These are phyloP conservation scores for Eueremaeus valkanovi DNA, from an alignment of 2,888 invertebrate genomes.

Conservation along the genomic window DNA sequence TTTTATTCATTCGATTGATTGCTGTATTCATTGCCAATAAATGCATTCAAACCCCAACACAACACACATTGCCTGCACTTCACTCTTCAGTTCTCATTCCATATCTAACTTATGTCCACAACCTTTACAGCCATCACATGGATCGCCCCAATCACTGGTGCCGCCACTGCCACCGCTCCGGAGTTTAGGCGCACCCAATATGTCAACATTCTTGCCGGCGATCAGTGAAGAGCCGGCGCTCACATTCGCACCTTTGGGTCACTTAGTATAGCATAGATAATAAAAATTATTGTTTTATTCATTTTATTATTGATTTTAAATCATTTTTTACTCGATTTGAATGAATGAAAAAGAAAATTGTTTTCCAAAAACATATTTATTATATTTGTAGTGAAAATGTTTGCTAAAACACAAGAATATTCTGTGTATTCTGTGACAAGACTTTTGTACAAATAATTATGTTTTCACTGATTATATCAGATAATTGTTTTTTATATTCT, in stretches of 20 bases:
- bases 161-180: constrained; percentile 40
- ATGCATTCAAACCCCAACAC: background rate
- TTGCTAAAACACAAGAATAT: too few relatives aligned
- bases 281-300: background rate
- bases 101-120: background rate
- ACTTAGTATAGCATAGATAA: constrained; percentile 36
- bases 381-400: too few relatives aligned
- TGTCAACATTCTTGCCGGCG: constrained; percentile 40
- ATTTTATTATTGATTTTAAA: background rate
- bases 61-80: background rate
- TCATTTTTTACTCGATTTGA: background rate
- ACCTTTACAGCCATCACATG: background rate
- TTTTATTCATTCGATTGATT: background rate
- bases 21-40: background rate
- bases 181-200: background rate
- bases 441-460: too few relatives aligned
- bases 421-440: too few relatives aligned
- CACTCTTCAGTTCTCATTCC: constrained; percentile 19
- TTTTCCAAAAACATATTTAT: too few relatives aligned
- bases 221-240: constrained; percentile 40
- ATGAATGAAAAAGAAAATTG: too few relatives aligned
- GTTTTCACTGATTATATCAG: too few relatives aligned
- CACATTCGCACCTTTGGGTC: constrained; percentile 35
- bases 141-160: background rate
- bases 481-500: too few relatives aligned